Evolutionary conservation across 2,113 vertebrate genomes (phyloP).

Genomic region (Sylvia atricapilla): DNA sequence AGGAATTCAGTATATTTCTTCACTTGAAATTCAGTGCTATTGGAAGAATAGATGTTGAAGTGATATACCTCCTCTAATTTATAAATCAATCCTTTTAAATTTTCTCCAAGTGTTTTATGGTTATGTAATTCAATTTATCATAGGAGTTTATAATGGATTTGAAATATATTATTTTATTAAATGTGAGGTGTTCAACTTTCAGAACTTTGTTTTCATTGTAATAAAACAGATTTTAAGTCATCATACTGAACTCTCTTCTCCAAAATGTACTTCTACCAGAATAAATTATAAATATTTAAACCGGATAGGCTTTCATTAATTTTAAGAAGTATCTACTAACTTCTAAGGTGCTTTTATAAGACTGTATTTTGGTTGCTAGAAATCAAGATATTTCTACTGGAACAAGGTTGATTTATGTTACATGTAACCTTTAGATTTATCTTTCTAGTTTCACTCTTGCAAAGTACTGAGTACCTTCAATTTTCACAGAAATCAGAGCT

Average conservation of each 20-base stretch:
- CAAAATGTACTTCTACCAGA: background rate
- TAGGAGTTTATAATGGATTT: background rate
- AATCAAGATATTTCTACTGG: background rate
- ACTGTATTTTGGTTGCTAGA: background rate
- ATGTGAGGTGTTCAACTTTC: background rate
- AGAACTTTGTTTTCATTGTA: background rate
- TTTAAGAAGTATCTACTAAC: background rate
- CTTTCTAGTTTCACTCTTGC: background rate
- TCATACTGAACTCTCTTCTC: background rate
- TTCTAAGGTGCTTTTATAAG: background rate
- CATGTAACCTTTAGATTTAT: background rate
- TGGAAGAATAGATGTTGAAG: background rate
- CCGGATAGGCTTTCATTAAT: background rate
- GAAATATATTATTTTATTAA: background rate
- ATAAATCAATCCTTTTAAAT: background rate
- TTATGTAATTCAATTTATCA: background rate
- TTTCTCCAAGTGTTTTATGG: background rate
- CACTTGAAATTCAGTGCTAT: background rate
- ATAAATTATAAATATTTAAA: background rate
- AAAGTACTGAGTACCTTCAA: background rate
- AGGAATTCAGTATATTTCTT: background rate
- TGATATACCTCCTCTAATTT: background rate
- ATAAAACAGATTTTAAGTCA: background rate
- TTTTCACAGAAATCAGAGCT: background rate
- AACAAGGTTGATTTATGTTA: background rate